Evolutionary conservation across 1,140 invertebrate genomes (phyloP).

Genomic region (Wasmannia auropunctata): DNA sequence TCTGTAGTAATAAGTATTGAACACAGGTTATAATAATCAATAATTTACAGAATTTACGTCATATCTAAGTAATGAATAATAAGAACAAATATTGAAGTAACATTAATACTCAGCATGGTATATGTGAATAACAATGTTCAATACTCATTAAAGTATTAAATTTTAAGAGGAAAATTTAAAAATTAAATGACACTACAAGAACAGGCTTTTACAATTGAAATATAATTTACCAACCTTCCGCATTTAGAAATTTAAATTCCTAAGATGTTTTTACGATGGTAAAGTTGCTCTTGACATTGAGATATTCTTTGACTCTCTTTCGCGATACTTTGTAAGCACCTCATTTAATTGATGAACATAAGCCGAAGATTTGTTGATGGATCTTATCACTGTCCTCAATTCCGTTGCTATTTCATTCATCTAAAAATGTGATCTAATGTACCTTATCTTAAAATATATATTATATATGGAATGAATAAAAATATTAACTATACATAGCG

Average conservation of each 20-base stretch:
- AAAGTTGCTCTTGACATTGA: conserved; percentile 66
- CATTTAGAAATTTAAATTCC: neutral
- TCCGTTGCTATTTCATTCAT: conserved; percentile 85
- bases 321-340: conserved; percentile 77
- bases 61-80: neutral
- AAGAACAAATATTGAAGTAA: neutral
- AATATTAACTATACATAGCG: neutral
- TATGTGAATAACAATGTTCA: neutral
- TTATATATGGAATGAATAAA: neutral
- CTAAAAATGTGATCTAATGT: conserved; percentile 76
- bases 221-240: neutral
- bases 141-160: neutral
- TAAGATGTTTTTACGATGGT: conserved; percentile 62
- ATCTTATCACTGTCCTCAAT: conserved; percentile 83
- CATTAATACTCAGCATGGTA: neutral
- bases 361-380: conserved; percentile 83
- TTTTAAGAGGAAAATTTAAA: neutral
- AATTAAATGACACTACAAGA: neutral
- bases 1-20: neutral
- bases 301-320: conserved; percentile 78
- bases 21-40: neutral
- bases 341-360: conserved; percentile 81
- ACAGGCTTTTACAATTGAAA: conserved; percentile 43
- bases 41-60: neutral
- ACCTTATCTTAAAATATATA: neutral